These are phyloP conservation scores for Pygmarrhopalites habei DNA, from an alignment of 1,140 invertebrate genomes.

Conservation along the genomic window DNA sequence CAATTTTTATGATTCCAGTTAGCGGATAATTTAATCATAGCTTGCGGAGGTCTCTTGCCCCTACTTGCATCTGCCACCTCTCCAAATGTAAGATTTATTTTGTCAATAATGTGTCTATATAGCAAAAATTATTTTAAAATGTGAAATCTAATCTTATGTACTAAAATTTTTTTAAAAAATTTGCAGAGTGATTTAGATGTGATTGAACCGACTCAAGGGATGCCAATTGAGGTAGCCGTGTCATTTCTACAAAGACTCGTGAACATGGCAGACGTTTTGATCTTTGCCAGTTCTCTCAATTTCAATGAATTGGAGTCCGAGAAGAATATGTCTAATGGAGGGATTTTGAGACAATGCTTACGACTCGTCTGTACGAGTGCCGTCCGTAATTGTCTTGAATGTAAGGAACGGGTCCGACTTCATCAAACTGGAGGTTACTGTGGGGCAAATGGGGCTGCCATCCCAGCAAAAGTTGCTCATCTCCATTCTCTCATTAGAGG, in stretches of 20 bases:
- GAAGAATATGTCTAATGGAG: slow-evolving; percentile 99
- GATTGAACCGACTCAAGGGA: slow-evolving; percentile 94
- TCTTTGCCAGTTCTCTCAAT: slow-evolving; percentile 94
- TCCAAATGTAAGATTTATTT: slow-evolving; percentile 82
- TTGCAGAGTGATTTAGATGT: slow-evolving; percentile 93
- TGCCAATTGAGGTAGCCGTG: slow-evolving; percentile 95
- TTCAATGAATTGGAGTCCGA: slow-evolving; percentile 97
- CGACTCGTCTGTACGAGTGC: slow-evolving; percentile 79
- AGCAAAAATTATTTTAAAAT: background rate
- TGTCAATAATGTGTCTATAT: background rate
- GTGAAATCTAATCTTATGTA: background rate
- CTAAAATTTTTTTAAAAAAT: background rate
- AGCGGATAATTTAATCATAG: slow-evolving; percentile 97
- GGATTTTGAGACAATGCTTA: slow-evolving; percentile 92
- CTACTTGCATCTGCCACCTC: slow-evolving; percentile 95
- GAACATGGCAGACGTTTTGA: slow-evolving; percentile 95
- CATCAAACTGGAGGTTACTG: slow-evolving; percentile 43
- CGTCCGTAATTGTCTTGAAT: slow-evolving; percentile 95
- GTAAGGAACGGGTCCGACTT: slow-evolving; percentile 79
- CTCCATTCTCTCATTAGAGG: slow-evolving; percentile 77
- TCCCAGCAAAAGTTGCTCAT: slow-evolving; percentile 55
- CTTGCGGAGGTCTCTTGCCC: slow-evolving; percentile 93
- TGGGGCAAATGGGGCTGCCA: slow-evolving; percentile 46
- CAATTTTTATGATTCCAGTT: too few species aligned
- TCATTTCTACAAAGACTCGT: slow-evolving; percentile 93